phyloP scores from a whole-genome alignment of 1,140 invertebrate species.

The Panagrolaimus sp. region DNA sequence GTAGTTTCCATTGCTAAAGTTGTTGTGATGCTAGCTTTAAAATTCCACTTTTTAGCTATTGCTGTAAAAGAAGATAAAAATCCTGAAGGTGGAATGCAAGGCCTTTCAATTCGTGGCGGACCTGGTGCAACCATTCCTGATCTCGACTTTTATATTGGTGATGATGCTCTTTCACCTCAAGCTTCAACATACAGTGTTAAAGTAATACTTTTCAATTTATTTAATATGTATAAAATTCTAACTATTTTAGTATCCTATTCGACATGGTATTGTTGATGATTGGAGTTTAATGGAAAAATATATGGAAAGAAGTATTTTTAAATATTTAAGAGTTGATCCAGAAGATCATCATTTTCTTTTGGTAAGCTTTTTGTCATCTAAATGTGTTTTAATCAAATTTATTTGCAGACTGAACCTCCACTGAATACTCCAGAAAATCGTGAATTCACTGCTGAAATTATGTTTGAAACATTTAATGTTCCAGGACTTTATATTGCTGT shows the following conservation, averaged over 20 bases:
- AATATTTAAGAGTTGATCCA: conserved; percentile 92
- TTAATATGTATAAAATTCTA: conserved; percentile 88
- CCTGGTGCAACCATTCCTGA: conserved; percentile 26
- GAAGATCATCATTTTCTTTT: conserved; percentile 98
- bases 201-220: conserved; percentile 88
- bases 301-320: conserved; percentile 97
- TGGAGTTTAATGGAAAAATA: conserved; percentile 99
- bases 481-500: conserved; percentile 97
- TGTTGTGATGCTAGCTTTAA: no score
- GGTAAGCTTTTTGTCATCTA: conserved; percentile 58
- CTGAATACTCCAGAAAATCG: conserved; percentile 98
- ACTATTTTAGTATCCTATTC: conserved; percentile 85
- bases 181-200: conserved; percentile 64
- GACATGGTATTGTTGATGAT: conserved; percentile 97
- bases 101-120: conserved; percentile 21
- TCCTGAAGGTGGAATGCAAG: background rate
- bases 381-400: no score
- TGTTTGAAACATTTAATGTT: conserved; percentile 99
- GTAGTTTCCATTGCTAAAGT: no score
- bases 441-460: conserved; percentile 98
- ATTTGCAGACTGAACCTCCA: conserved; percentile 83
- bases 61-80: background rate
- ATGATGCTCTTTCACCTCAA: conserved; percentile 60
- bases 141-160: conserved; percentile 58
- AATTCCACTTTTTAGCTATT: no score